phyloP scores from a whole-genome alignment of 2,888 invertebrate species.

The Cynaeus angustus region DNA sequence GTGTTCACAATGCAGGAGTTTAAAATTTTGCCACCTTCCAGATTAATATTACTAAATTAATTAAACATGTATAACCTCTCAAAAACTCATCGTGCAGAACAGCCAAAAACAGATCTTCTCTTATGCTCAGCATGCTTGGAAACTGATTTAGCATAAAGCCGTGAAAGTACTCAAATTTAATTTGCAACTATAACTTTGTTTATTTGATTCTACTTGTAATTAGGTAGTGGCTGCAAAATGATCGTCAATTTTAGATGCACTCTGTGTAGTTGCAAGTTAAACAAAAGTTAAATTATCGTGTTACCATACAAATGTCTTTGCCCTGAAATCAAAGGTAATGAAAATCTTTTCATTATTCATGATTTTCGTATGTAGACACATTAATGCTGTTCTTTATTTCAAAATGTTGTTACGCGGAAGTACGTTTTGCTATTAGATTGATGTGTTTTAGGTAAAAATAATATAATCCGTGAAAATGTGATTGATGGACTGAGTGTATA shows the following conservation, averaged over 20 bases:
- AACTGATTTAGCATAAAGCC: conserved; percentile 18
- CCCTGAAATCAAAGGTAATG: no score
- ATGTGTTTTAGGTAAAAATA: conserved; percentile 15
- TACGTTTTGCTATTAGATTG: conserved; percentile 24
- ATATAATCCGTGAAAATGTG: conserved; percentile 8
- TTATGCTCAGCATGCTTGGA: neutral
- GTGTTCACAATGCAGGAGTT: no score
- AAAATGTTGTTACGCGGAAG: conserved; percentile 20
- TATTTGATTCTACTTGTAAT: conserved; percentile 7
- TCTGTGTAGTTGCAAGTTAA: no score
- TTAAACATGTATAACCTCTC: no score
- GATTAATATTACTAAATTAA: no score
- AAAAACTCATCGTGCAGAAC: no score
- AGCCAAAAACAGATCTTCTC: no score
- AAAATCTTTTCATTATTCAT: conserved; percentile 11
- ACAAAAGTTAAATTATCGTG: no score
- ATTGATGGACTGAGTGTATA: conserved; percentile 19
- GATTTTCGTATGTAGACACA: conserved; percentile 6
- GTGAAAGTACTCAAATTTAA: conserved; percentile 19
- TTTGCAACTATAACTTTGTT: conserved; percentile 22
- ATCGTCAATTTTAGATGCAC: conserved; percentile 11
- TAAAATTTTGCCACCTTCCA: no score
- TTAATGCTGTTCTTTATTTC: conserved; percentile 21
- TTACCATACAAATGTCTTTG: no score
- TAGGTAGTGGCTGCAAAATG: conserved; percentile 24